These are phyloP conservation scores for Lucilia cuprina DNA, from an alignment of 1,140 invertebrate genomes.

Conservation along the genomic window DNA sequence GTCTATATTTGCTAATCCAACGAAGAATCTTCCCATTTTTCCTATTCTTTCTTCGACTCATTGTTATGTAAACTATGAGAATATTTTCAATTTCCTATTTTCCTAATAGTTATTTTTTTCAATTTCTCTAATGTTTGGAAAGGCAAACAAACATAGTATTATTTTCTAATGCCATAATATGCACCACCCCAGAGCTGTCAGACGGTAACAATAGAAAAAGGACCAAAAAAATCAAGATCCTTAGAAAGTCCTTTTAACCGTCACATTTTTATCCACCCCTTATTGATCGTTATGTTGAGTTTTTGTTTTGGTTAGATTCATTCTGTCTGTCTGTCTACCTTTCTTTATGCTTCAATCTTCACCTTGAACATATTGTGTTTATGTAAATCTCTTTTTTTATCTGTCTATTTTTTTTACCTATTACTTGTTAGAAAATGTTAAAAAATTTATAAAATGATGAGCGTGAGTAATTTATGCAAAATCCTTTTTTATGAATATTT, in stretches of 20 bases:
- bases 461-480: not conserved
- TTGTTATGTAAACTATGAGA: slow-evolving; percentile 24
- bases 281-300: not conserved
- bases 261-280: not conserved
- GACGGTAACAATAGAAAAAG: not conserved
- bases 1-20: not conserved
- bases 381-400: not conserved
- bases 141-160: not conserved
- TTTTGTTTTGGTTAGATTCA: not conserved
- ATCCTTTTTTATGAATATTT: not conserved
- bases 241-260: slow-evolving; percentile 9
- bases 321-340: not conserved
- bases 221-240: slow-evolving; percentile 5
- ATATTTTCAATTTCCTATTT: not conserved
- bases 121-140: not conserved
- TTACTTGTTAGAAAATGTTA: not conserved
- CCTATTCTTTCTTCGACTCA: not conserved
- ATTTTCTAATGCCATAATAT: not conserved
- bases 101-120: slow-evolving; percentile 2
- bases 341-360: not conserved
- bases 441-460: not conserved
- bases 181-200: slow-evolving; percentile 12
- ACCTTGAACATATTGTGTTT: slow-evolving; percentile 24
- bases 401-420: not conserved
- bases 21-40: not conserved